phyloP scores from a whole-genome alignment of 2,888 invertebrate species.

The Apoderus coryli region DNA sequence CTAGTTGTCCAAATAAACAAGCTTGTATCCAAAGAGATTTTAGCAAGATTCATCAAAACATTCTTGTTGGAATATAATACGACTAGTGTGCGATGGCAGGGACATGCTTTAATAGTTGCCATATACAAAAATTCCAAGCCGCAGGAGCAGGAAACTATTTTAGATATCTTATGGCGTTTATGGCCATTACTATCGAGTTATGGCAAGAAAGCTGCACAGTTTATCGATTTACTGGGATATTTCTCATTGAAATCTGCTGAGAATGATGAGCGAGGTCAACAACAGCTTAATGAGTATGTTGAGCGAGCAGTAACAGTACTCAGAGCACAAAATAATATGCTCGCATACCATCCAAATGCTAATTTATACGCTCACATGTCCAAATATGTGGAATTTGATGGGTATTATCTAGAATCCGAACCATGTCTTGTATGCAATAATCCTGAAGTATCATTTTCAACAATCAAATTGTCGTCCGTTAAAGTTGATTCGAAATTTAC shows the following conservation, averaged over 20 bases:
- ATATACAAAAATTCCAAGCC: conserved; percentile 73
- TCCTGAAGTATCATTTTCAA: conserved; percentile 84
- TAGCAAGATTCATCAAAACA: conserved; percentile 68
- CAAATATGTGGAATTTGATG: conserved; percentile 90
- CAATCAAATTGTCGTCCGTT: conserved; percentile 82
- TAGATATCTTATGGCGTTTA: conserved; percentile 77
- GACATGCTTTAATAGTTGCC: conserved; percentile 72
- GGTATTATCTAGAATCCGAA: conserved; percentile 91
- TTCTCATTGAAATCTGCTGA: conserved; percentile 78
- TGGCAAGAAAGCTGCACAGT: conserved; percentile 89
- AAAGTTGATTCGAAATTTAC: conserved; percentile 96
- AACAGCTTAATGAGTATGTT: conserved; percentile 51
- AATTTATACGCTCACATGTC: conserved; percentile 83
- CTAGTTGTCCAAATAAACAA: conserved; percentile 58
- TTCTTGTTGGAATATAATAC: conserved; percentile 90
- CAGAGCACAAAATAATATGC: conserved; percentile 73
- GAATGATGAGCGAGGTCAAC: conserved; percentile 42
- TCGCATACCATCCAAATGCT: conserved; percentile 88
- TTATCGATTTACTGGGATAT: conserved; percentile 91
- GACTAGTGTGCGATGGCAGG: conserved; percentile 89
- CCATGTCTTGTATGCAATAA: conserved; percentile 97
- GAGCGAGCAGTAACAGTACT: conserved; percentile 76
- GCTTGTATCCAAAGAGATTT: conserved; percentile 45
- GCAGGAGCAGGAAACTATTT: conserved; percentile 60
- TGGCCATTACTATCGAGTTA: conserved; percentile 85